These are phyloP conservation scores for Myodes glareolus DNA, from an alignment of 2,113 vertebrate species.

Conservation along the genomic window DNA sequence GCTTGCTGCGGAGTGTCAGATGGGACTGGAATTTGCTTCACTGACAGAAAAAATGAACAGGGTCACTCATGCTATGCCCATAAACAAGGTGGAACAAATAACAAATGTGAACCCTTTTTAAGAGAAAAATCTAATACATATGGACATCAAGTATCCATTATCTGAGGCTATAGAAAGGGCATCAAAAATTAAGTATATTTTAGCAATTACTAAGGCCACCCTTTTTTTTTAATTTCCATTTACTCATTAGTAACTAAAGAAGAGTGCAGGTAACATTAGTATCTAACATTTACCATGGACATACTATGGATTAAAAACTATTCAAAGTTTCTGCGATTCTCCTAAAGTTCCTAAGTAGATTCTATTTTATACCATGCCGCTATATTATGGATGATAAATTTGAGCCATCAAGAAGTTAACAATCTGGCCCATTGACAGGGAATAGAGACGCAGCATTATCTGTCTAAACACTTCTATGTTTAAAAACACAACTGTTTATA, in stretches of 20 bases:
- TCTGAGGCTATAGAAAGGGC: neutral
- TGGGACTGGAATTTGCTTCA: constrained; percentile 88
- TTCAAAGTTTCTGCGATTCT: neutral
- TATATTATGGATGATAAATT: neutral
- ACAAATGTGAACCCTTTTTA: constrained; percentile 22
- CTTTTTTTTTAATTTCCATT: constrained; percentile 13
- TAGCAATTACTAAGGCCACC: neutral
- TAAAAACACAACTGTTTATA: neutral
- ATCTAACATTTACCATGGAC: neutral
- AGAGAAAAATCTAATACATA: neutral
- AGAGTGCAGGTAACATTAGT: neutral
- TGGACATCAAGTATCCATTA: neutral
- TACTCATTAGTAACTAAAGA: constrained; percentile 15
- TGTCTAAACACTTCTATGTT: neutral
- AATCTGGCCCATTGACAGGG: neutral
- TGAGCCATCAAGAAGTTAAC: neutral
- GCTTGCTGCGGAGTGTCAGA: constrained; percentile 72
- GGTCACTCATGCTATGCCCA: constrained; percentile 7
- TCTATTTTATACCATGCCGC: neutral
- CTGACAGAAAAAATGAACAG: constrained; percentile 82
- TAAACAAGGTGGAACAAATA: neutral
- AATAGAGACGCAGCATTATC: neutral
- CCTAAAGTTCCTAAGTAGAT: neutral
- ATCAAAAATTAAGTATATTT: constrained; percentile 25
- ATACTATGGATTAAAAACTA: neutral